Evolutionary conservation across 23 tunicate genomes (phyloP).

Genomic region (Trididemnum miniatum): DNA sequence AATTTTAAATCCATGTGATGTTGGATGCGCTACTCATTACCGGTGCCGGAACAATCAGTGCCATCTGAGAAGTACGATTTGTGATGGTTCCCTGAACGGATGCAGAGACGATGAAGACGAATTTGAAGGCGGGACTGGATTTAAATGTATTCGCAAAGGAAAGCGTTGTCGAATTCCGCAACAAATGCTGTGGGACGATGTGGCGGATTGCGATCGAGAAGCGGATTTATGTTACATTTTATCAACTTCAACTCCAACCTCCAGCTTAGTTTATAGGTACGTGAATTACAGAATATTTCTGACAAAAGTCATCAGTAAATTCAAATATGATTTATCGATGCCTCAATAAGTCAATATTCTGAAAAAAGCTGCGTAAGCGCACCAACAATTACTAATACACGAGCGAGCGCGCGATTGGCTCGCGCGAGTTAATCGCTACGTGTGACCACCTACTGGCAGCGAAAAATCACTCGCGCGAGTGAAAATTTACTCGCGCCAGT

Average conservation of each 20-base stretch:
- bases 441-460: too few relatives aligned
- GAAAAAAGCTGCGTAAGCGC: too few relatives aligned
- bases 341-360: too few relatives aligned
- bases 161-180: conserved; percentile 40
- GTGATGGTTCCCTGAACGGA: conserved; percentile 20
- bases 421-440: too few relatives aligned
- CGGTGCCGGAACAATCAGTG: conserved; percentile 29
- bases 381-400: too few relatives aligned
- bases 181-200: conserved; percentile 48
- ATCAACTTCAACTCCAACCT: background rate
- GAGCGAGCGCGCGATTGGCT: too few relatives aligned
- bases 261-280: too few relatives aligned
- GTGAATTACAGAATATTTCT: too few relatives aligned
- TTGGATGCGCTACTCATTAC: conserved; percentile 12
- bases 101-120: conserved; percentile 39
- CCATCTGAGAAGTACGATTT: conserved; percentile 28
- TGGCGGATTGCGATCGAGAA: conserved; percentile 49
- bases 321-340: too few relatives aligned
- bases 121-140: conserved; percentile 41
- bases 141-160: conserved; percentile 49
- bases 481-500: too few relatives aligned
- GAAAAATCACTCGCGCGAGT: too few relatives aligned
- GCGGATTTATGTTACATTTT: conserved; percentile 30
- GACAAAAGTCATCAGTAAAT: too few relatives aligned
- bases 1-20: background rate